Percentiles rank a stretch among this genome's conserved stretches.
Evolutionary conservation across 2,113 vertebrate genomes (phyloP).

Genomic region (Muntiacus reevesi): DNA sequence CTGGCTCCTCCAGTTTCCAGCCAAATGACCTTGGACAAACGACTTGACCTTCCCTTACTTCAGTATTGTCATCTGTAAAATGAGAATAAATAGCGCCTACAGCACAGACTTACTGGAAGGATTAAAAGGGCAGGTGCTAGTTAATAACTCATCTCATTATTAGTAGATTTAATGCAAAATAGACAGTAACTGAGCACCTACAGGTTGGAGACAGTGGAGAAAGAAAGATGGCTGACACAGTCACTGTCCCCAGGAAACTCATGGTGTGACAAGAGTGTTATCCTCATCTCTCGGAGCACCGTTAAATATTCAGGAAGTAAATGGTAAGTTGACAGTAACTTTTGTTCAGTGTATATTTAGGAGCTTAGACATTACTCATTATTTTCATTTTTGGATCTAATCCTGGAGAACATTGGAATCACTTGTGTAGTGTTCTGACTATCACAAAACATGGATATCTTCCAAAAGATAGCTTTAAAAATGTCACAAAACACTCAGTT

Average conservation of each 20-base stretch:
- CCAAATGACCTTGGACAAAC: background rate
- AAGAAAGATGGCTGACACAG: background rate
- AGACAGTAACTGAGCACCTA: background rate
- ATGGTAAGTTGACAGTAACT: background rate
- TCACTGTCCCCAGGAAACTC: background rate
- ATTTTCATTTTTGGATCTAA: background rate
- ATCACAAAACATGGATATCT: slow-evolving; percentile 5
- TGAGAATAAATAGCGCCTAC: background rate
- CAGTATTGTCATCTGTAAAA: background rate
- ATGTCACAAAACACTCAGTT: slow-evolving; percentile 14
- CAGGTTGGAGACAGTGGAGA: background rate
- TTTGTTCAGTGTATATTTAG: background rate
- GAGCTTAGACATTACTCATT: background rate
- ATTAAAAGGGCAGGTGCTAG: background rate
- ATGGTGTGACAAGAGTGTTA: background rate
- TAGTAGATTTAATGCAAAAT: background rate
- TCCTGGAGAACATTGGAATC: background rate
- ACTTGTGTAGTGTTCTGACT: slow-evolving; percentile 17
- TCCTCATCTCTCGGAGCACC: background rate
- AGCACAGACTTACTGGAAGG: background rate
- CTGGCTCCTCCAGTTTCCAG: background rate
- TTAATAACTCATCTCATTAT: background rate
- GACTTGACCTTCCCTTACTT: background rate
- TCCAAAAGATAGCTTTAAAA: slow-evolving; percentile 46
- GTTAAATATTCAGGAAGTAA: background rate